Evolutionary conservation across 2,113 vertebrate species (phyloP), one percentile per base, ranked within the genome.

Genomic region (Tamias sibiricus): DNA sequence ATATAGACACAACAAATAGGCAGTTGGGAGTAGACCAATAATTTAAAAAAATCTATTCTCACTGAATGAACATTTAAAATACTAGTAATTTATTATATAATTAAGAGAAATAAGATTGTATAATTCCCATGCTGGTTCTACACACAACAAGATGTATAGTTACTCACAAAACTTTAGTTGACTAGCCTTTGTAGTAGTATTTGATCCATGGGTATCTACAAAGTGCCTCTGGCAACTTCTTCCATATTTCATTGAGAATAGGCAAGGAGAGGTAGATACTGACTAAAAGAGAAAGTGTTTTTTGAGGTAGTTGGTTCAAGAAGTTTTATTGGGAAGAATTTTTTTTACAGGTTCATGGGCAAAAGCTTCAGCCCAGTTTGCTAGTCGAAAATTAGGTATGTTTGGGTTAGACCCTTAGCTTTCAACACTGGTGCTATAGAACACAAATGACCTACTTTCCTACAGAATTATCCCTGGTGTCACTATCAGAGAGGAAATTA

Each of bases 221-320:
- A 77, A 37, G 80, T 5, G 26, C 14, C 14, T 88, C 77, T 40
- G 7, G 74, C 1, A 86, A 8, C 19, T 86, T 44, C 91, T 97
- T 94, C 64, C 4, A 54, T 86, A 30, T 95, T 91, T 19, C 5
- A 64, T 35, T 82, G 24, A 76, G 32, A 96, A 85, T 44, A 57
- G 7, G 62, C 11, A 76, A 82, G 28, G 24, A 66, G 32, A 66
- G 4, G 52, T 89, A 76, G 35, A 82, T 52, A 62, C 16, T 90
- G 49, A 71, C 40, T 96, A 72, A 52, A 96, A 24, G 42, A 93
- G 30, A 24, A 96, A 28, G 16, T 0, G n/a, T 72, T 91, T 95
- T 77, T 30, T 93, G 68, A n/a, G 11, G 59, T 71, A 59, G 3
- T 82, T 80, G 76, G 72, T 91, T 44, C 10, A 75, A 90, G 9